Evolutionary conservation across 2,888 invertebrate species (phyloP).

Genomic region (Auanema sp.): DNA sequence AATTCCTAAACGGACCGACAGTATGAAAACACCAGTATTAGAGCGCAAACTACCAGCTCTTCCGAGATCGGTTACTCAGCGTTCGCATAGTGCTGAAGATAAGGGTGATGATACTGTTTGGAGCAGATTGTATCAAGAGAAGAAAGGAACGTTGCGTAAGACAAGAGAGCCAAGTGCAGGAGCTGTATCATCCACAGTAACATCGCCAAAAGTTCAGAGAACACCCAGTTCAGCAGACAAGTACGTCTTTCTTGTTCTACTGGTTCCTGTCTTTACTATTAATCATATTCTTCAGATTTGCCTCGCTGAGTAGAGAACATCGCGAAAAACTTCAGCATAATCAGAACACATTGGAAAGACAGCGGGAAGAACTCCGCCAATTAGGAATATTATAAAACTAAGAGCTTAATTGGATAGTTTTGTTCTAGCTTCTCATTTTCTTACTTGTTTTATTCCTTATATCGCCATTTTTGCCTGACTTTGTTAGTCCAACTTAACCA

Average conservation of each 20-base stretch:
- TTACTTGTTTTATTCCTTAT: too few relatives aligned
- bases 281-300: constrained; percentile 34
- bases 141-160: constrained; percentile 42
- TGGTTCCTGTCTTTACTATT: neutral
- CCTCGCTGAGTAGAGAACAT: constrained; percentile 43
- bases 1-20: constrained; percentile 45
- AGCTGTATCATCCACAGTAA: neutral
- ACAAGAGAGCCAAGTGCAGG: constrained; percentile 30
- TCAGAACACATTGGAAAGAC: constrained; percentile 45
- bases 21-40: constrained; percentile 43
- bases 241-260: neutral
- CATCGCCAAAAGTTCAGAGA: neutral
- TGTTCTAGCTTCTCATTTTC: too few relatives aligned
- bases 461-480: too few relatives aligned
- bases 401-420: neutral
- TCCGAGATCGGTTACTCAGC: constrained; percentile 33
- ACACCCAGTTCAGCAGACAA: neutral
- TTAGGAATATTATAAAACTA: constrained; percentile 33
- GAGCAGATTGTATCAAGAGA: constrained; percentile 49
- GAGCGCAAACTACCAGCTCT: constrained; percentile 44
- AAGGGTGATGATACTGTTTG: constrained; percentile 42
- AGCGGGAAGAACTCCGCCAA: constrained; percentile 43
- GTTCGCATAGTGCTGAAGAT: constrained; percentile 34
- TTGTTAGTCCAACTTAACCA: too few relatives aligned
- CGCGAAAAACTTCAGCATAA: constrained; percentile 45